Conservation (phyloP, 2,797 vertebrate genomes). For the Pipistrellus pipistrellus region DNA sequence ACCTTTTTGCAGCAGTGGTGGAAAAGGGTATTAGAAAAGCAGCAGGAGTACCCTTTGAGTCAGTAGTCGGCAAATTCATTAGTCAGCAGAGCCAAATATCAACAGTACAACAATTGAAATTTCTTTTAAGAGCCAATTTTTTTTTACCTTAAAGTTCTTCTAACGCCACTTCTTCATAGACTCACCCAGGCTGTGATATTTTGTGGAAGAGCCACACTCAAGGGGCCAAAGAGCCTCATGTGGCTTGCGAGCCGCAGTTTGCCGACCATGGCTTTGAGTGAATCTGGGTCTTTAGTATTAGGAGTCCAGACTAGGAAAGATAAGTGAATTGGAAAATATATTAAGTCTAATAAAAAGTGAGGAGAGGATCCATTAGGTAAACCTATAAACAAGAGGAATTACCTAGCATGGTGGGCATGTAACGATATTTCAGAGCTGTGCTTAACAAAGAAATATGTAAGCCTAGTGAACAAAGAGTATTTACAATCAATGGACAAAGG, state of each 20-base stretch:
- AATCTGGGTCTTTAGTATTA: not conserved
- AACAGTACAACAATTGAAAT: too few species aligned
- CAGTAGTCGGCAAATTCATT: too few species aligned
- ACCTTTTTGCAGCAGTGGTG: not conserved
- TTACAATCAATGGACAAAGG: not conserved
- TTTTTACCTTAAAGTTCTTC: too few species aligned
- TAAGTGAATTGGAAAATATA: not conserved
- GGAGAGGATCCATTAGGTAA: not conserved
- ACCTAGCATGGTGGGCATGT: not conserved
- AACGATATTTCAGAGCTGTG: not conserved
- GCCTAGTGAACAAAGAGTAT: not conserved
- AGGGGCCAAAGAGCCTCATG: too few species aligned
- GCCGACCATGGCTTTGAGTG: not conserved
- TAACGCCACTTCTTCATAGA: too few species aligned
- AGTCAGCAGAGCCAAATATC: too few species aligned
- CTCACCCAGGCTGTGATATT: too few species aligned
- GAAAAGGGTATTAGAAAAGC: not conserved
- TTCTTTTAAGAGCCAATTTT: too few species aligned
- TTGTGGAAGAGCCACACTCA: too few species aligned
- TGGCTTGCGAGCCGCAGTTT: too few species aligned
- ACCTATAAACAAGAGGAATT: not conserved
- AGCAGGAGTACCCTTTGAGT: not conserved
- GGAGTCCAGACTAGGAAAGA: not conserved
- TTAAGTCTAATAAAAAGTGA: not conserved
- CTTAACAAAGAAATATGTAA: not conserved